These are phyloP conservation scores for Collichthys lucidus DNA, from an alignment of 2,113 vertebrate species.

Conservation along the genomic window DNA sequence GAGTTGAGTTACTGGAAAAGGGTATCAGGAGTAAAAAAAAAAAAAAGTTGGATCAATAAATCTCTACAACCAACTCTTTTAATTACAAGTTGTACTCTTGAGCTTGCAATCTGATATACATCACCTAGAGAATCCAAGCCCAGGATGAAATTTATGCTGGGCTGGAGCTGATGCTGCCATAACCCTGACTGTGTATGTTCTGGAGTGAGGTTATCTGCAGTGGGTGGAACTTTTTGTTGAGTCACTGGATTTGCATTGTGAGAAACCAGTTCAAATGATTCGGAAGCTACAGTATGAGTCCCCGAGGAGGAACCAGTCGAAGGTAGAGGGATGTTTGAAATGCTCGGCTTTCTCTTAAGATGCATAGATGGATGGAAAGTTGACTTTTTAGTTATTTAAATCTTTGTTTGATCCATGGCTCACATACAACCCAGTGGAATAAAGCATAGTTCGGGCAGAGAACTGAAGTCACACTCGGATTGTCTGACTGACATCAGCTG, in stretches of 20 bases:
- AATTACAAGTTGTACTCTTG: not conserved
- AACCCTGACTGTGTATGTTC: not conserved
- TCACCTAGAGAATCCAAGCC: not conserved
- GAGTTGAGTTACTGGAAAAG: not conserved
- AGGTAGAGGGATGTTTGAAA: not conserved
- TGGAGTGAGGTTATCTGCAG: not conserved
- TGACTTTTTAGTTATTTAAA: no score
- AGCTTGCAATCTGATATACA: not conserved
- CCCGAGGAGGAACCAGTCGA: not conserved
- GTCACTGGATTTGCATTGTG: not conserved
- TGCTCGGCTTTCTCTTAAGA: not conserved
- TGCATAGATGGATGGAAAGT: not conserved
- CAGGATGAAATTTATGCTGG: not conserved
- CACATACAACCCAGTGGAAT: no score
- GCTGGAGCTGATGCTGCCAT: not conserved
- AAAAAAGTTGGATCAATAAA: not conserved
- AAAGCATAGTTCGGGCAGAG: no score
- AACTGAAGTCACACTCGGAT: not conserved
- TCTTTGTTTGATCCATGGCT: no score
- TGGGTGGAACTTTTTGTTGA: not conserved
- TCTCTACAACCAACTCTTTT: not conserved
- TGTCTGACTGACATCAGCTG: not conserved
- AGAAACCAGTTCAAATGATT: not conserved
- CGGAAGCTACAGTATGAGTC: not conserved
- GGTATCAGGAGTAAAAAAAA: not conserved